Evolutionary conservation across 2,797 vertebrate genomes (phyloP).

Genomic region (Tauraco hartlaubi): DNA sequence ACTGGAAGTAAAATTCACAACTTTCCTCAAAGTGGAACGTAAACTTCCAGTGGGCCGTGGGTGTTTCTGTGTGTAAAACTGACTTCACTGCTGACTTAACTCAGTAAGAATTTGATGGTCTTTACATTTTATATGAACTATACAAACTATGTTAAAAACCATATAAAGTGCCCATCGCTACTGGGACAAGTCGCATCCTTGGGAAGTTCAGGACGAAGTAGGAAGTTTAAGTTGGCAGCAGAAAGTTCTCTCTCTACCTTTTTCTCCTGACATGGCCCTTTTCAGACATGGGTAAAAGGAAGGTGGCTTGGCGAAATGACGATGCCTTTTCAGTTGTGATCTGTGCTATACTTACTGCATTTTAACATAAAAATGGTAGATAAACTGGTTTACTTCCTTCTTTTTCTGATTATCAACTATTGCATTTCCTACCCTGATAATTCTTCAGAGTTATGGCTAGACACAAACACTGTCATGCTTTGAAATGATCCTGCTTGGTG

Average conservation of each 20-base stretch:
- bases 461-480: not conserved
- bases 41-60: not conserved
- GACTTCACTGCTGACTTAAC: too few relatives aligned
- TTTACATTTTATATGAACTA: not conserved
- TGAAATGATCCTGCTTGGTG: not conserved
- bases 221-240: not conserved
- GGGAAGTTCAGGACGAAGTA: not conserved
- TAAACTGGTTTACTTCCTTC: not conserved
- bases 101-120: not conserved
- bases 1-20: not conserved
- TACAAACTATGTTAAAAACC: not conserved
- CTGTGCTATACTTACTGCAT: not conserved
- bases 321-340: not conserved
- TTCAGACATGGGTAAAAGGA: not conserved
- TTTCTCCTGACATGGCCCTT: not conserved
- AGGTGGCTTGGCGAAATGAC: not conserved
- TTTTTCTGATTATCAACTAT: not conserved
- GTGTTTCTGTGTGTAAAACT: not conserved
- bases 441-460: not conserved
- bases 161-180: not conserved
- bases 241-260: not conserved
- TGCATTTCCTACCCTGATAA: not conserved
- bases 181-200: not conserved
- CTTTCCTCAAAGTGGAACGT: not conserved
- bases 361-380: not conserved